These are phyloP conservation scores for Synanthedon formicaeformis DNA, from an alignment of 2,888 invertebrate species.

Conservation along the genomic window DNA sequence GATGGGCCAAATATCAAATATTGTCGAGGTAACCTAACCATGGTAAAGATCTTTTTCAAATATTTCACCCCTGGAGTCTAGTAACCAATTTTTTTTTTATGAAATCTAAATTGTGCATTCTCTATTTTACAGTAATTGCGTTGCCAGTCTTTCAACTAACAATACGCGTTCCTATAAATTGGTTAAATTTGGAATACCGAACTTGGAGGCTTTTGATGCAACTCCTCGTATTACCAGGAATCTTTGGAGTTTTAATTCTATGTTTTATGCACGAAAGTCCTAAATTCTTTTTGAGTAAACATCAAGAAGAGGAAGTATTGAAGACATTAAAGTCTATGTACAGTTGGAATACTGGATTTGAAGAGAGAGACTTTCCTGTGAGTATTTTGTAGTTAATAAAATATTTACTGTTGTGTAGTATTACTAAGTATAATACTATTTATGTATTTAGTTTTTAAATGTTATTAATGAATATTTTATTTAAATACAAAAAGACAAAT, in stretches of 20 bases:
- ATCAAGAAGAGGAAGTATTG: constrained; percentile 68
- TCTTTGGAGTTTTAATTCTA: constrained; percentile 69
- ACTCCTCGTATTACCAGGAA: constrained; percentile 72
- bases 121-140: constrained; percentile 28
- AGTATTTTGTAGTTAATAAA: constrained; percentile 10
- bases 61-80: too few relatives aligned
- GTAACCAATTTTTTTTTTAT: too few relatives aligned
- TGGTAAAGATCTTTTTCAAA: too few relatives aligned
- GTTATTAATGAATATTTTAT: too few relatives aligned
- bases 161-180: constrained; percentile 37
- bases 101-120: too few relatives aligned
- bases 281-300: constrained; percentile 76
- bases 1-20: too few relatives aligned
- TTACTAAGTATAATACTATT: too few relatives aligned
- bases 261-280: constrained; percentile 79
- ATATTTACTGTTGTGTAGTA: too few relatives aligned
- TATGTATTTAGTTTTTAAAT: too few relatives aligned
- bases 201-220: constrained; percentile 82
- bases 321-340: constrained; percentile 31
- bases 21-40: too few relatives aligned
- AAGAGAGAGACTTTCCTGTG: constrained; percentile 25
- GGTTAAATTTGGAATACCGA: constrained; percentile 64
- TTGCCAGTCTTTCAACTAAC: constrained; percentile 32
- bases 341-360: constrained; percentile 25
- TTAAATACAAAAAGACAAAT: too few relatives aligned